Conservation (phyloP, 2,888 invertebrate species). For the Alentia gelatinosa region DNA sequence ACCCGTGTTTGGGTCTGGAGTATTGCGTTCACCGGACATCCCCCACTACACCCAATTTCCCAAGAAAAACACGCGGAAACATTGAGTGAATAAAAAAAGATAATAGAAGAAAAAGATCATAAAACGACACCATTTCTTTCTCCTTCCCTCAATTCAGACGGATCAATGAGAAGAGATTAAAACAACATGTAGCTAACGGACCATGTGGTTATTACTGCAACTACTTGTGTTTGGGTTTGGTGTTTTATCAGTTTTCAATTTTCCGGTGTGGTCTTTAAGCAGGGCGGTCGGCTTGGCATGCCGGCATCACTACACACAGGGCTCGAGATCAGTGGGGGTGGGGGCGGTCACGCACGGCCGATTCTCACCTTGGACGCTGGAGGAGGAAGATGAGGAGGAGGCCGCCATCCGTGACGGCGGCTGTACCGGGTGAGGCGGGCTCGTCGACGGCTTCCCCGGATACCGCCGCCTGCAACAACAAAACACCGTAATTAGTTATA, state of each 20-base stretch:
- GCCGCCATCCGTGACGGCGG: constrained; percentile 27
- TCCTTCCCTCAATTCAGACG: background rate
- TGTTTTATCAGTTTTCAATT: background rate
- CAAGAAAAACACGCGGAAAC: background rate
- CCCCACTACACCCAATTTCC: constrained; percentile 11
- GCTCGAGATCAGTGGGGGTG: no score
- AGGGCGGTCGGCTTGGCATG: no score
- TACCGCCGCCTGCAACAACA: constrained; percentile 38
- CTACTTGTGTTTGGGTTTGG: constrained; percentile 4
- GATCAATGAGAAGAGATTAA: constrained; percentile 18
- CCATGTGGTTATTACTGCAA: background rate
- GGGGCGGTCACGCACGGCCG: no score
- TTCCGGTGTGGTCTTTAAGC: background rate
- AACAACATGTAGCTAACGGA: constrained; percentile 12
- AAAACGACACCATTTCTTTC: background rate
- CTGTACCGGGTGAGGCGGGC: constrained; percentile 47
- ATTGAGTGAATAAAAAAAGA: no score
- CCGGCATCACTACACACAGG: no score
- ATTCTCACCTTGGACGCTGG: background rate
- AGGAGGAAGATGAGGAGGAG: background rate
- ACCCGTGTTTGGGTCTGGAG: background rate
- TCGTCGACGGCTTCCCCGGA: constrained; percentile 43
- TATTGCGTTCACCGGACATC: constrained; percentile 12
- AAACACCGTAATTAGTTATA: background rate
- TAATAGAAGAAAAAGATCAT: no score